Conservation (phyloP, 1,140 invertebrate species). For the Euura saliciscinereae region DNA sequence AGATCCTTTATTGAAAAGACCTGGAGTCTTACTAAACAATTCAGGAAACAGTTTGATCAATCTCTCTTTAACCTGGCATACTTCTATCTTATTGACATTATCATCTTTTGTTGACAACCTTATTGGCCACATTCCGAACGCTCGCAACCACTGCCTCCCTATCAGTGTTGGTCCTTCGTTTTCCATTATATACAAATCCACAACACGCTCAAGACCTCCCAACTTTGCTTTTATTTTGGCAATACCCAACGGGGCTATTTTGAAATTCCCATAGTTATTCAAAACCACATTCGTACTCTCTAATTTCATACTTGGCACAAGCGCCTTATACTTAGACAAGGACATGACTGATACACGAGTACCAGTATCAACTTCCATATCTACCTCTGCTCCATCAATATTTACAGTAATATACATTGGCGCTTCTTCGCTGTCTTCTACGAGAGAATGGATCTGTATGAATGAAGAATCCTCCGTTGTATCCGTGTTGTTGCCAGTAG, state of each 20-base stretch:
- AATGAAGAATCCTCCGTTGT: background rate
- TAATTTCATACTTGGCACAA: background rate
- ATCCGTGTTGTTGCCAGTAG: background rate
- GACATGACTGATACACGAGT: constrained; percentile 2
- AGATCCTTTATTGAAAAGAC: background rate
- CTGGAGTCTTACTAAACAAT: background rate
- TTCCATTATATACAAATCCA: constrained; percentile 7
- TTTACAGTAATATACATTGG: background rate
- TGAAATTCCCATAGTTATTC: background rate
- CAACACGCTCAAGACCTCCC: background rate
- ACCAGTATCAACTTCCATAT: background rate
- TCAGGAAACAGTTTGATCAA: background rate
- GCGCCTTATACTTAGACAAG: background rate
- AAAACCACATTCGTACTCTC: background rate
- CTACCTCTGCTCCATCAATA: background rate
- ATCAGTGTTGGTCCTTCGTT: constrained; percentile 12
- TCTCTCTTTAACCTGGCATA: background rate
- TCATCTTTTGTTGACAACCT: background rate
- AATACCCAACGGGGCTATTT: background rate
- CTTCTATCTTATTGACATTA: background rate
- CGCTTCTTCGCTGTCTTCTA: background rate
- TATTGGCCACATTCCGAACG: constrained; percentile 14
- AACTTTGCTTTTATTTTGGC: background rate
- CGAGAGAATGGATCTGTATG: background rate
- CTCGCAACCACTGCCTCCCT: constrained; percentile 17